phyloP scores from a whole-genome alignment of 2,888 invertebrate species.

The Rhagonycha lutea region DNA sequence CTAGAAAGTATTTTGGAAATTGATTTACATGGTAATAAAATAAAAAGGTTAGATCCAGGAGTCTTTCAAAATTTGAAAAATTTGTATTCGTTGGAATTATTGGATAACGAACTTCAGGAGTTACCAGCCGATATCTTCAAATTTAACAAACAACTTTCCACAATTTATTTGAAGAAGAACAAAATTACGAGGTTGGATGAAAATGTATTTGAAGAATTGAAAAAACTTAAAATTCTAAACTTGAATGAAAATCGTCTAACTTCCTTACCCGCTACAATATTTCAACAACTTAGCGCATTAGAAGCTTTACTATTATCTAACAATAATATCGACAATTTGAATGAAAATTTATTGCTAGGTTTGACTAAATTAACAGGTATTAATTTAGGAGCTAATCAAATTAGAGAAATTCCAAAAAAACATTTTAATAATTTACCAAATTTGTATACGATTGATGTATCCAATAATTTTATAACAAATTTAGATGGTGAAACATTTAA shows the following conservation, averaged over 20 bases:
- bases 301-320: not conserved
- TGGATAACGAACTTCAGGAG: too few species aligned
- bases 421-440: not conserved
- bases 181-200: not conserved
- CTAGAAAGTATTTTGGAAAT: not conserved
- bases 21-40: too few species aligned
- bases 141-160: too few species aligned
- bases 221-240: not conserved
- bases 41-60: too few species aligned
- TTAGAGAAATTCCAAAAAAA: not conserved
- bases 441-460: not conserved
- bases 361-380: not conserved
- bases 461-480: not conserved
- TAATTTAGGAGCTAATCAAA: not conserved
- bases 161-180: not conserved
- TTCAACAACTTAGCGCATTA: not conserved
- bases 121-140: too few species aligned
- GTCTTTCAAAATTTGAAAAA: too few species aligned
- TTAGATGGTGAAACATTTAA: conserved; percentile 1
- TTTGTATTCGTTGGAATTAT: too few species aligned
- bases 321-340: not conserved
- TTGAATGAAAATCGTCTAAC: not conserved
- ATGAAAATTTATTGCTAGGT: not conserved
- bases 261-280: not conserved
- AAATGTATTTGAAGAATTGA: not conserved